Evolutionary conservation across 1,140 invertebrate species (phyloP), one percentile per base, ranked within the genome.

Genomic region (Lepeophtheirus salmonis): DNA sequence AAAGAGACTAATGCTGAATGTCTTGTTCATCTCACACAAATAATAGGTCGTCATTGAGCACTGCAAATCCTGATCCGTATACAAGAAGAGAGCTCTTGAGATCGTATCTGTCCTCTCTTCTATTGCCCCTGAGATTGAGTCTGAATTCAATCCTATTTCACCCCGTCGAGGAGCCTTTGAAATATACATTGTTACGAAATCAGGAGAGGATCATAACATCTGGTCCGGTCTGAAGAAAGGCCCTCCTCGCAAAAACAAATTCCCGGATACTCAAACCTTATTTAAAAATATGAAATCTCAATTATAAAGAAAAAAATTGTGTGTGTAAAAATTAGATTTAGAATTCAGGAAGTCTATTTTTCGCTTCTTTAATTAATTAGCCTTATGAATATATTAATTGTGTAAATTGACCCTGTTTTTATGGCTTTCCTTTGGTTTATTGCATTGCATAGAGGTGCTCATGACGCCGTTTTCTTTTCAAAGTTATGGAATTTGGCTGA

Each of bases 191-290:
- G 17, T 30, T 2, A 17, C 16, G 6, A 25, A 26, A 13, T 21
- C 21, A 14, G 55, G 55, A 2, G 17, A 57, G 26, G 13, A 14
- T 14, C 14, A n/a, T 16, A 26, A 17, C 2, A 16, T 57, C 16
- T 57, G 55, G 55, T 57, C 55, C 16, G 55, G 55, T 2, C 26
- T 57, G 13, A 57, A 57, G 26, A 20, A 17, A 26, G 55, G 55
- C 2, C 55, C 55, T 3, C 55, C 55, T 17, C 55, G 55, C 2
- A 50, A 41, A 3, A 12, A n/a, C 4, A 57, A 57, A 41, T 57
- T 57, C 26, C 55, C 55, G 2, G 55, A 57, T 14, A 3, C 22
- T 41, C 17, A 13, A 6, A 25, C 17, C 17, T 23, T 57, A 3
- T 25, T 57, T 41, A 25, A 41, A 12, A 14, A 12, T 23, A 16